Conservation (phyloP, 2,113 vertebrate genomes). For the Cebus imitator region DNA sequence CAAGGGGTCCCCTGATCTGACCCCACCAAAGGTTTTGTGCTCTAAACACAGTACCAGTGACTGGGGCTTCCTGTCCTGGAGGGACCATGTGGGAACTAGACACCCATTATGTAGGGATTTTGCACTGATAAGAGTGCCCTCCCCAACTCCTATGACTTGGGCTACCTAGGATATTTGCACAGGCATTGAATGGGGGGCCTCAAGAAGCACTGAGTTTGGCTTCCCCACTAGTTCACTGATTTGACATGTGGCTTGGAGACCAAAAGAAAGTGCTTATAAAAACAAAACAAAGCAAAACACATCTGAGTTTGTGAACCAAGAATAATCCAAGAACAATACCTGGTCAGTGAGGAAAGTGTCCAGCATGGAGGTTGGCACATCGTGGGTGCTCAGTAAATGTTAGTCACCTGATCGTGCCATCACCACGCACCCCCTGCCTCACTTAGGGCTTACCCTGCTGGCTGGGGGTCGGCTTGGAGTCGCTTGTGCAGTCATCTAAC, state of each 20-base stretch:
- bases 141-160: neutral
- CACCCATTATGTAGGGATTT: neutral
- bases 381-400: neutral
- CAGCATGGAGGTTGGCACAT: accelerated
- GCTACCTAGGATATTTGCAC: neutral
- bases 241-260: neutral
- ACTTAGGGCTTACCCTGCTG: neutral
- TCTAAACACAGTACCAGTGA: neutral
- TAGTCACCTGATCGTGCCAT: neutral
- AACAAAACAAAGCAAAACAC: neutral
- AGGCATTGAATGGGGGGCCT: neutral
- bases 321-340: neutral
- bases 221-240: neutral
- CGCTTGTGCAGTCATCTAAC: neutral
- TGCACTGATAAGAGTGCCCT: neutral
- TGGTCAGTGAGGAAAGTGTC: neutral
- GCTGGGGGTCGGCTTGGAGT: neutral
- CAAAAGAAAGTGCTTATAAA: neutral
- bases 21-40: neutral
- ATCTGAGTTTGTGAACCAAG: neutral
- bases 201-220: neutral
- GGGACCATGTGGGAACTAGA: accelerated
- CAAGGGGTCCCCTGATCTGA: neutral
- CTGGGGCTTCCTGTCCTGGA: neutral
- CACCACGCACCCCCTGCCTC: neutral